Percentiles rank a stretch among this genome's conserved stretches.
Evolutionary conservation across 2,113 vertebrate species (phyloP).

Genomic region (Peromyscus californicus): DNA sequence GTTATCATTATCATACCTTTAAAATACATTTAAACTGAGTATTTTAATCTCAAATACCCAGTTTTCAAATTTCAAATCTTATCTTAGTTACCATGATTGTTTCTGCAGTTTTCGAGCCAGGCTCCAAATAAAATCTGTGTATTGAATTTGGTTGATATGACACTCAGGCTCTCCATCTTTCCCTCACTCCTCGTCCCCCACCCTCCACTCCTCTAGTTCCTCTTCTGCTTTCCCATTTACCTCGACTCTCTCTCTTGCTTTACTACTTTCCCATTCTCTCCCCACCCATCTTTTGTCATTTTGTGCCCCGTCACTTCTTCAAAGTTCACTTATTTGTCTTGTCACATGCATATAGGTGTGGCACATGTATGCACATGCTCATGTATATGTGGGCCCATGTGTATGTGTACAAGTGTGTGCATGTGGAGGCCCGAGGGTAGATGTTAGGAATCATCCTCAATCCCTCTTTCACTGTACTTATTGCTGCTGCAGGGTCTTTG

Average conservation of each 20-base stretch:
- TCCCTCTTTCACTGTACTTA: not conserved
- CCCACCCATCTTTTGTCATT: too few species aligned
- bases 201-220: accelerated
- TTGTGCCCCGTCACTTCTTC: not conserved
- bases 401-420: not conserved
- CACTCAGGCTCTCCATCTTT: not conserved
- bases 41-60: not conserved
- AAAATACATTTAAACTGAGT: not conserved
- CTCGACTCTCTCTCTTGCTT: not conserved
- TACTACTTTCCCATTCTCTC: accelerated
- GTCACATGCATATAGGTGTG: not conserved
- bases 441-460: not conserved
- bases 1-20: not conserved
- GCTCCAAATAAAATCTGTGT: not conserved
- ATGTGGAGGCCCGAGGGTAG: not conserved
- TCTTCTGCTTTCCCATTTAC: accelerated
- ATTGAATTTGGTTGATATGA: not conserved
- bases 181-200: accelerated
- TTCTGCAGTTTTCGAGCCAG: not conserved
- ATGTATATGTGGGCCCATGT: not conserved
- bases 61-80: not conserved
- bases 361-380: not conserved
- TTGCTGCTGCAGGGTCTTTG: not conserved
- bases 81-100: not conserved
- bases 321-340: not conserved